Evolutionary conservation across 2,797 vertebrate genomes (phyloP), one percentile per base, ranked within the genome.

Genomic region (Crax fasciolata): DNA sequence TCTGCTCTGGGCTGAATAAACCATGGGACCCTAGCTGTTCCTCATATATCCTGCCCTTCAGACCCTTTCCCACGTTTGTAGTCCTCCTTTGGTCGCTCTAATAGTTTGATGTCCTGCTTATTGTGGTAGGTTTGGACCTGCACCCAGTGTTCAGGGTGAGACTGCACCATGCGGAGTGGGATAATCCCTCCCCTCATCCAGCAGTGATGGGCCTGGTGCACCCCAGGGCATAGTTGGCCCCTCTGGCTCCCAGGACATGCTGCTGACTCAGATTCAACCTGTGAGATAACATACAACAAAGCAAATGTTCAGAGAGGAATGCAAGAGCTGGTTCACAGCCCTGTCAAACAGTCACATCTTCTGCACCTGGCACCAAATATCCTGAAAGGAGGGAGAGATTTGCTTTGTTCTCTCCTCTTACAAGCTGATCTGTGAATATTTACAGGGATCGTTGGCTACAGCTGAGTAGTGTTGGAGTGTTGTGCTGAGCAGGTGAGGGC

Each of bases 401-500:
- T 38, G 39, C 48, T 49, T 87, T 71, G 55, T 63, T 79, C n/a
- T 76, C 13, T 35, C 18, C 48, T 79, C 30, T 38, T 54, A 41
- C n/a, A 48, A 59, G 71, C 63, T 73, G 44, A 44, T 77, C 38
- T 80, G 52, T 1, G 54, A 67, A 2, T n/a, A 25, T 71, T 86
- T 48, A 59, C 43, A 27, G 67, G 44, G 35, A 74, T n/a, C 3
- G 24, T 62, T 10, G 5, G 70, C 70, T 58, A 8, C 46, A 65
- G 65, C 5, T 35, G 58, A 70, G 66, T 20, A 63, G 19, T 7
- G 4, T 1, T 80, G 59, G 44, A 67, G 72, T 0, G 0, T 49
- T 77, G 54, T 44, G 92, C 55, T 35, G 52, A 52, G 68, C n/a
- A 21, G 28, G 15, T n/a, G 84, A 82, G 70, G 49, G 74, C 51